Evolutionary conservation across 2,888 invertebrate species (phyloP), one percentile per base, ranked within the genome.

Genomic region (Papilio elwesi): DNA sequence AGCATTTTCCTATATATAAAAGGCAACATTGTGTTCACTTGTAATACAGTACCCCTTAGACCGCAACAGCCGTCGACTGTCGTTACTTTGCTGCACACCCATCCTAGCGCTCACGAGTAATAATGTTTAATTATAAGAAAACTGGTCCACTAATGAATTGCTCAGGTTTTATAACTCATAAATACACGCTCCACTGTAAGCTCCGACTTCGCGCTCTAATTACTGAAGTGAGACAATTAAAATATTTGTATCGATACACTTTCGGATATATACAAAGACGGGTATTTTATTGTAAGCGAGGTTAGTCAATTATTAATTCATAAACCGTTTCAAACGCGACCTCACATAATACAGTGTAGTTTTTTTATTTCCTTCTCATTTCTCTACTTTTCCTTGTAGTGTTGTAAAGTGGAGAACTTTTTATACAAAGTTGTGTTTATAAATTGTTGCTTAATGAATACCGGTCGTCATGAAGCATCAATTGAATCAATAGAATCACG

Each of bases 101-200:
- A 36, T 55, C 26, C 59, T 71, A 26, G 48, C n/a, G 51, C 38
- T 16, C 10, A 47, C 49, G 55, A n/a, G 55, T 57, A 68, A 68
- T 64, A 68, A 69, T 65, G 73, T 57, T 65, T 65, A 62, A 65
- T 71, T 73, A 72, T 72, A 49, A 72, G 57, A 57, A 55, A 73
- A 65, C 49, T 57, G 49, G 64, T 57, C 51, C 57, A 65, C 51
- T 69, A 73, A 69, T 73, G 68, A 73, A 73, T 73, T 69, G 73
- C 73, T 48, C 68, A 38, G 55, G 43, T 75, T 76, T 77, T 77
- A 77, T 77, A 71, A 69, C 76, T 72, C 70, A 76, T 77, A 75
- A 76, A 75, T 66, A 77, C 68, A 75, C 64, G 73, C 63, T 73
- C 47, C 51, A 47, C 55, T 68, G 16, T 57, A 43, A 43, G 62